Conservation (phyloP, 2,113 vertebrate genomes). For the Cisticola juncidis region DNA sequence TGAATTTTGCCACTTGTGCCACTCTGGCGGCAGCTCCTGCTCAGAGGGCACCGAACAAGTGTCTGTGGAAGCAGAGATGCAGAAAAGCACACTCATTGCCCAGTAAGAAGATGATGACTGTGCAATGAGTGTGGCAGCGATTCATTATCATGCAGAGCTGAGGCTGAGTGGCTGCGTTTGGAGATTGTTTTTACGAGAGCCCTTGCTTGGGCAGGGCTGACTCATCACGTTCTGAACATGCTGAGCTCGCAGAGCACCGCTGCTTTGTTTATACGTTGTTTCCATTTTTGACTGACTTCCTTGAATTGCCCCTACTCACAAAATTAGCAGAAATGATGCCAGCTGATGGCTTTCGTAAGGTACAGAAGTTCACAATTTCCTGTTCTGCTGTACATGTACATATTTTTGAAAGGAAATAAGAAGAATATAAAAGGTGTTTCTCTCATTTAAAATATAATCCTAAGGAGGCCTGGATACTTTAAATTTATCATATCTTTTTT, state of each 20-base stretch:
- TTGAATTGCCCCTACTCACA: not conserved
- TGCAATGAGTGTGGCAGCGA: not conserved
- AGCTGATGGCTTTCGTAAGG: not conserved
- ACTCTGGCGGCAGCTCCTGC: accelerated
- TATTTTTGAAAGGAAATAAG: not conserved
- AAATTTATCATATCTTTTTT: not conserved
- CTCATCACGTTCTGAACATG: not conserved
- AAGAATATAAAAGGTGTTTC: not conserved
- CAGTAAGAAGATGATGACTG: not conserved
- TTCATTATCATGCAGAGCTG: not conserved
- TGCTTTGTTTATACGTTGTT: not conserved
- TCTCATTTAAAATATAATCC: not conserved
- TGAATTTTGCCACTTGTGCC: not conserved
- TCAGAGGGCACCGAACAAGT: accelerated
- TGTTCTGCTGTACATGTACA: accelerated
- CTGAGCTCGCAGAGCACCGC: not conserved
- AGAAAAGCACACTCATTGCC: not conserved
- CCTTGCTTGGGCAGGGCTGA: not conserved
- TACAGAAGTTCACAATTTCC: not conserved
- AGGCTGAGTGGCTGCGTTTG: not conserved
- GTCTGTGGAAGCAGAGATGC: not conserved
- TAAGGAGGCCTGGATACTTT: not conserved
- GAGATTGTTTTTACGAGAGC: not conserved
- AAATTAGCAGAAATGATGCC: not conserved
- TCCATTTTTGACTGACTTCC: not conserved